Percentiles rank a stretch among this genome's conserved stretches.
These are phyloP conservation scores for Drosophila insularis DNA, from an alignment of 1,140 invertebrate genomes.

Conservation along the genomic window DNA sequence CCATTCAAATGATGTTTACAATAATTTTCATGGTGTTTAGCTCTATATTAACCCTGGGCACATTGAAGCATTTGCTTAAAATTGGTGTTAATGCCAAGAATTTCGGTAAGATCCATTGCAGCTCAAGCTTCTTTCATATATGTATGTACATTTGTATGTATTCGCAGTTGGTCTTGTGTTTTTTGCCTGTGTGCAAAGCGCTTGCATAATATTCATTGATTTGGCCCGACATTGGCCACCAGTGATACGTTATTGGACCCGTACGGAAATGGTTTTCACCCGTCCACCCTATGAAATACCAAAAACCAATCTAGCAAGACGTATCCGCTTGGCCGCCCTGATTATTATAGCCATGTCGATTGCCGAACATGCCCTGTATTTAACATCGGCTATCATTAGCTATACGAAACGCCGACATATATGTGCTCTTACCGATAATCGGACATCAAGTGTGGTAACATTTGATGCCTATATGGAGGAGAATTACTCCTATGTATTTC, in stretches of 20 bases:
- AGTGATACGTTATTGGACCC: conserved; percentile 66
- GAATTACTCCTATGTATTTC: conserved; percentile 72
- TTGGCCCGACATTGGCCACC: conserved; percentile 65
- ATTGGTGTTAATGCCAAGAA: conserved; percentile 75
- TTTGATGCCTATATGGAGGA: conserved; percentile 51
- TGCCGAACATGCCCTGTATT: conserved; percentile 62
- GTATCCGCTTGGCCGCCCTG: conserved; percentile 60
- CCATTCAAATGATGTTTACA: conserved; percentile 50
- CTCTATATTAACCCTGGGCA: conserved; percentile 39
- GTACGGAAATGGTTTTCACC: conserved; percentile 63
- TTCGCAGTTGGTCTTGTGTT: conserved; percentile 67
- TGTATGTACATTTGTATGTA: background rate
- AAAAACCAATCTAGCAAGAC: conserved; percentile 37
- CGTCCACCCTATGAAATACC: conserved; percentile 58
- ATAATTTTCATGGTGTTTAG: conserved; percentile 54
- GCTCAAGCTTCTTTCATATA: no score
- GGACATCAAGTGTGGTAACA: conserved; percentile 23
- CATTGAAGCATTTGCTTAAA: conserved; percentile 48
- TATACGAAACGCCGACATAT: conserved; percentile 35
- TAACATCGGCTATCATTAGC: conserved; percentile 44
- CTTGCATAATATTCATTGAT: conserved; percentile 55
- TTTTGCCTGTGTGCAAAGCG: conserved; percentile 47
- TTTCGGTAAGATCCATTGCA: conserved; percentile 48
- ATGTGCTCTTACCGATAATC: conserved; percentile 40
- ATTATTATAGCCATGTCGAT: conserved; percentile 59